These are phyloP conservation scores for Eupelmus urozonus DNA, from an alignment of 2,888 invertebrate species.

Conservation along the genomic window DNA sequence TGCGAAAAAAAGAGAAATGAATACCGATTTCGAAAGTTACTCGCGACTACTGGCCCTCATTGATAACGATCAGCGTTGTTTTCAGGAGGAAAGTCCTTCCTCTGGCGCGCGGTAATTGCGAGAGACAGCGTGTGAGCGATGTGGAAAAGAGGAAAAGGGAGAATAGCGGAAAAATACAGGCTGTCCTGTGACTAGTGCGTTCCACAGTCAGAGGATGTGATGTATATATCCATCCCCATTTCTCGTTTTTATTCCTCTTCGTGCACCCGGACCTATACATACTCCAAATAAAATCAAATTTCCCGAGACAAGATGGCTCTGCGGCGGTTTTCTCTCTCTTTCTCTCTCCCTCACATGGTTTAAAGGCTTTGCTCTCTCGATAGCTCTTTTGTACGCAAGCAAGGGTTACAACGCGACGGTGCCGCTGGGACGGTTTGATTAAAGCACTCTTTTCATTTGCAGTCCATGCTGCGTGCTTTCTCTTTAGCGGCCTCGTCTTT, in stretches of 20 bases:
- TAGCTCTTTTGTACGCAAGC: not conserved
- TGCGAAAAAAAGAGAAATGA: not conserved
- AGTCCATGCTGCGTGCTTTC: not conserved
- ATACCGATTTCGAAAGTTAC: no score
- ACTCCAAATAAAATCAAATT: not conserved
- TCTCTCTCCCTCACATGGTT: slow-evolving; percentile 9
- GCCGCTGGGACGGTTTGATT: slow-evolving; percentile 68
- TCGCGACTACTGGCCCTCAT: not conserved
- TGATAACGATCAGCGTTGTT: not conserved
- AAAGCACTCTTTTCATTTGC: slow-evolving; percentile 62
- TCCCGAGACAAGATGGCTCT: not conserved
- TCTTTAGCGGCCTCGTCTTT: not conserved
- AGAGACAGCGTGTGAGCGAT: not conserved
- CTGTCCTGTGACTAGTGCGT: no score
- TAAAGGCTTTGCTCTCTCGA: slow-evolving; percentile 22
- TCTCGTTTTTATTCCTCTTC: not conserved
- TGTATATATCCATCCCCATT: slow-evolving; percentile 23
- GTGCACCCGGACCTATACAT: not conserved
- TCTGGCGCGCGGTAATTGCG: not conserved
- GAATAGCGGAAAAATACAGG: not conserved
- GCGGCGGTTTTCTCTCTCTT: not conserved
- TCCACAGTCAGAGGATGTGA: not conserved
- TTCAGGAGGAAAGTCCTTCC: not conserved
- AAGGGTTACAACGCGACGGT: slow-evolving; percentile 24
- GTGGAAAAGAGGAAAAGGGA: not conserved